Evolutionary conservation across 2,888 invertebrate genomes (phyloP).

Genomic region (Heliconius hortense): DNA sequence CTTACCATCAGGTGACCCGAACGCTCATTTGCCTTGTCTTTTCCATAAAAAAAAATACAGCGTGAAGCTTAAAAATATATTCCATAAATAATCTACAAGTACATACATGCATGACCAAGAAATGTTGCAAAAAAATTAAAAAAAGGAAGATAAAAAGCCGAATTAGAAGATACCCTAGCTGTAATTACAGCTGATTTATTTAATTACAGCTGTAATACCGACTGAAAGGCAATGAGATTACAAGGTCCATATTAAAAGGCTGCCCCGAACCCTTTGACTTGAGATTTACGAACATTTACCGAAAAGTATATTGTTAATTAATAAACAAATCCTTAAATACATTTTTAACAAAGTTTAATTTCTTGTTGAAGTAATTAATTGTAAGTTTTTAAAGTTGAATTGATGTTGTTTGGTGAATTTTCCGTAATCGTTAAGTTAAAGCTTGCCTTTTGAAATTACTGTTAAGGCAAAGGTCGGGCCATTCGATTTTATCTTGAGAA

Average conservation of each 20-base stretch:
- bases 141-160: background rate
- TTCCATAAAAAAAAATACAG: no score
- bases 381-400: background rate
- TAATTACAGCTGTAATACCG: conserved; percentile 39
- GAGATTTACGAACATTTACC: conserved; percentile 30
- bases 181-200: conserved; percentile 39
- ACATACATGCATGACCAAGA: no score
- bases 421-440: background rate
- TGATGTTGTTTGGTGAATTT: background rate
- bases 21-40: no score
- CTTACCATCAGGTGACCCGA: no score
- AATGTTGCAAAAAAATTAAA: background rate
- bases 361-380: background rate
- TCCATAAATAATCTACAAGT: no score
- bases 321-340: conserved; percentile 38
- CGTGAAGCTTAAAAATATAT: no score
- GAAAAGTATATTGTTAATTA: conserved; percentile 37
- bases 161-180: background rate
- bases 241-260: conserved; percentile 35
- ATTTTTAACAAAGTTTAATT: background rate
- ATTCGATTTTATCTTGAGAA: background rate
- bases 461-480: background rate
- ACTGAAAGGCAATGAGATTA: conserved; percentile 41
- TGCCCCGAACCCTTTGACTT: conserved; percentile 32
- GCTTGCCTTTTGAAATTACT: background rate